Percentiles rank a stretch among this genome's conserved stretches.
These are phyloP conservation scores for Nomada goodeniana DNA, from an alignment of 2,888 invertebrate genomes.

Conservation along the genomic window DNA sequence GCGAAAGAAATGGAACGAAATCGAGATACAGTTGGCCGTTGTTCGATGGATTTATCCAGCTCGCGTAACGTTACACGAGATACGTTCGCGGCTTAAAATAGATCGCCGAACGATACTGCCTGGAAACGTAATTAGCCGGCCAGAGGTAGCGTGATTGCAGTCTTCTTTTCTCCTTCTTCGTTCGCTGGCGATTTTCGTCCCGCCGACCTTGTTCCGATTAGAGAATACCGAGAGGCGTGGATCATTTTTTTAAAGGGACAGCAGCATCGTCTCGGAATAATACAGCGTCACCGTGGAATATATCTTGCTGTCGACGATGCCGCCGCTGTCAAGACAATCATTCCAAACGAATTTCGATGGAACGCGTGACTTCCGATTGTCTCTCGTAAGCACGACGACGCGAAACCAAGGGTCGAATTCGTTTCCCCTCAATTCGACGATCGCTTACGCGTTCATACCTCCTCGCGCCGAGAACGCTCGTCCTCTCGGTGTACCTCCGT, in stretches of 20 bases:
- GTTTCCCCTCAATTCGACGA: no score
- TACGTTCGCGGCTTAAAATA: slow-evolving; percentile 49
- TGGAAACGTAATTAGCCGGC: slow-evolving; percentile 54
- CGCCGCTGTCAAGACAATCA: no score
- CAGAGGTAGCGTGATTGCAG: slow-evolving; percentile 6
- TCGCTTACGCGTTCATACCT: no score
- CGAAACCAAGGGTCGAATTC: no score
- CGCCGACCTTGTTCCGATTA: neutral
- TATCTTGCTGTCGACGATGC: no score
- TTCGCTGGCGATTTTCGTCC: neutral
- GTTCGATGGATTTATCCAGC: slow-evolving; percentile 47
- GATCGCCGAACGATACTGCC: slow-evolving; percentile 39
- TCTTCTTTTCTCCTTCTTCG: neutral
- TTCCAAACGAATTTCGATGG: no score
- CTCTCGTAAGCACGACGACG: no score
- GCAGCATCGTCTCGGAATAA: no score
- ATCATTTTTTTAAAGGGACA: no score
- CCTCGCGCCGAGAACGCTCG: neutral
- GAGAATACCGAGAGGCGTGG: no score
- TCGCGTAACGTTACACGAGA: slow-evolving; percentile 52
- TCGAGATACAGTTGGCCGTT: slow-evolving; percentile 35
- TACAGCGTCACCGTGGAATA: no score
- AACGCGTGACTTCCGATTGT: no score
- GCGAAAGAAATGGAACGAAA: slow-evolving; percentile 13
- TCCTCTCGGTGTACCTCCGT: slow-evolving; percentile 17